These are phyloP conservation scores for Pimpla rufipes DNA, from an alignment of 2,888 invertebrate genomes.

Conservation along the genomic window DNA sequence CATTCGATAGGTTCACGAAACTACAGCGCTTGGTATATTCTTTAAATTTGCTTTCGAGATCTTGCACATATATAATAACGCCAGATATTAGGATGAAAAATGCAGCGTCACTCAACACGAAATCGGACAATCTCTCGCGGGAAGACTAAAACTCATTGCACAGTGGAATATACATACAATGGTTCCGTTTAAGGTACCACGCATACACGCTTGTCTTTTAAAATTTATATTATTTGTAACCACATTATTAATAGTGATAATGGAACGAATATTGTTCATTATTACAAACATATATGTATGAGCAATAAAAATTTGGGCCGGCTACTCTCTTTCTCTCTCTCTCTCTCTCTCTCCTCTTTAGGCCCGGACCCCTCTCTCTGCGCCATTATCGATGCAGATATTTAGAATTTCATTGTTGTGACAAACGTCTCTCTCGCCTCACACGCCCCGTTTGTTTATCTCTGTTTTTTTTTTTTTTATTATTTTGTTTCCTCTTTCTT, in stretches of 20 bases:
- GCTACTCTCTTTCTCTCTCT: constrained; percentile 68
- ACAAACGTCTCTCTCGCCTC: constrained; percentile 69
- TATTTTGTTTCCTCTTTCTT: constrained; percentile 64
- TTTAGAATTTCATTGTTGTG: constrained; percentile 83
- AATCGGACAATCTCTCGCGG: constrained; percentile 72
- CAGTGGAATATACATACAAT: constrained; percentile 73
- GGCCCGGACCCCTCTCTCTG: constrained; percentile 66
- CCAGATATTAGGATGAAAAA: constrained; percentile 34
- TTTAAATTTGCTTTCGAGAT: constrained; percentile 16
- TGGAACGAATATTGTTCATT: constrained; percentile 77
- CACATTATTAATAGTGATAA: constrained; percentile 69
- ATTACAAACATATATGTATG: constrained; percentile 83
- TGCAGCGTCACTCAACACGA: constrained; percentile 43
- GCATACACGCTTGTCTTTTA: constrained; percentile 67
- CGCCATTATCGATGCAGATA: constrained; percentile 80
- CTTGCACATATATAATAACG: constrained; percentile 14
- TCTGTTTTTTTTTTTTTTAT: constrained; percentile 64
- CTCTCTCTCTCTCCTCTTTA: constrained; percentile 37
- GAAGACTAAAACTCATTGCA: constrained; percentile 80
- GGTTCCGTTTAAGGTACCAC: constrained; percentile 47
- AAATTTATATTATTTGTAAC: constrained; percentile 71
- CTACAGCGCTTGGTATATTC: constrained; percentile 61
- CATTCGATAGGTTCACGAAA: constrained; percentile 42
- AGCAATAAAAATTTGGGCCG: constrained; percentile 82
- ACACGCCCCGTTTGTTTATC: constrained; percentile 68